phyloP scores from a whole-genome alignment of 2,797 vertebrate genomes.

The Syndactyla subalaris region DNA sequence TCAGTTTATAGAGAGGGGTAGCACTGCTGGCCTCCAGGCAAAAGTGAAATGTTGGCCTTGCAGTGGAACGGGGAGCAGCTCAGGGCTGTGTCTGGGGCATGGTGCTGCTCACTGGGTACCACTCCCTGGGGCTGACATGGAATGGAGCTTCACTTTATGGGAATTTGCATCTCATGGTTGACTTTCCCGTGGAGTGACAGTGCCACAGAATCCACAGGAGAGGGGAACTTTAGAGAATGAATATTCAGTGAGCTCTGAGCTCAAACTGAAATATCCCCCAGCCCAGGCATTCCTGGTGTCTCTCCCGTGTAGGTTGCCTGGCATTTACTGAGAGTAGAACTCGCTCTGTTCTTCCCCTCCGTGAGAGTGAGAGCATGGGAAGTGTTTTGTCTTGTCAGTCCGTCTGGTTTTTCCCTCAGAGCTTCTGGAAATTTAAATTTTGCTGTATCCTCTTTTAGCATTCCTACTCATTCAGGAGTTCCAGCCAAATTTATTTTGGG shows the following conservation, averaged over 20 bases:
- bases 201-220: not conserved
- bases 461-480: not conserved
- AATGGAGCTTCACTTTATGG: not conserved
- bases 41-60: not conserved
- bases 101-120: not conserved
- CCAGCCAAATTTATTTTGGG: not conserved
- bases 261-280: not conserved
- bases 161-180: not conserved
- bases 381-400: not conserved
- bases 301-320: not conserved
- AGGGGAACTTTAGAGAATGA: not conserved
- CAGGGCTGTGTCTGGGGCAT: not conserved
- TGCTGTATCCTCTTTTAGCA: not conserved
- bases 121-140: not conserved
- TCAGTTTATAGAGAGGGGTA: not conserved
- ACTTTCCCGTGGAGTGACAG: not conserved
- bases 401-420: not conserved
- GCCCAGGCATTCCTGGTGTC: not conserved
- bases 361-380: not conserved
- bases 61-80: not conserved
- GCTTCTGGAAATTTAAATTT: not conserved
- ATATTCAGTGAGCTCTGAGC: not conserved
- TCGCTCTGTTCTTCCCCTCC: not conserved
- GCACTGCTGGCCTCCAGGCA: not conserved
- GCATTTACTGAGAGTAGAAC: conserved; percentile 1